Percentiles rank a stretch among this genome's conserved stretches.
Conservation (phyloP, 2,113 vertebrate species). For the Pelecanoides urinatrix region DNA sequence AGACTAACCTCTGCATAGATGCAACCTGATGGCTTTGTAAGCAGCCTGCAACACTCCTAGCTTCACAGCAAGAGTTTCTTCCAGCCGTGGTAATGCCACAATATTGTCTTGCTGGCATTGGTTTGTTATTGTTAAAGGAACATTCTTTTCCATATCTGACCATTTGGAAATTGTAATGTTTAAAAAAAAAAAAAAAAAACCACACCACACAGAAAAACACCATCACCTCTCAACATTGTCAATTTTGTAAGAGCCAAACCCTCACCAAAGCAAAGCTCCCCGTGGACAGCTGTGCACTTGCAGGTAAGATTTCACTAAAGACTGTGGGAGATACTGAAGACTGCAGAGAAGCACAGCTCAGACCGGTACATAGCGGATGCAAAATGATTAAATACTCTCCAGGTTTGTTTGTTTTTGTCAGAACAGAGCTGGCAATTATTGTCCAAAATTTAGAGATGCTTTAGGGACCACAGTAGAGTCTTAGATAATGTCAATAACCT, state of each 20-base stretch:
- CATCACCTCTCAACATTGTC: neutral
- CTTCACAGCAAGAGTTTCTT: neutral
- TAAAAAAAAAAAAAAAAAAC: neutral
- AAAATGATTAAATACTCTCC: neutral
- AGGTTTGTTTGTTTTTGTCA: neutral
- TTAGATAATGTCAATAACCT: constrained; percentile 27
- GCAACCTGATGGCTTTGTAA: neutral
- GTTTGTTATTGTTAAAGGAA: neutral
- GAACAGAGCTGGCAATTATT: neutral
- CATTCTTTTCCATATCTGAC: neutral
- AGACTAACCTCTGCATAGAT: neutral
- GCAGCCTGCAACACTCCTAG: neutral
- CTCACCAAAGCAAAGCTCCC: neutral
- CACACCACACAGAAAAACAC: too few species aligned
- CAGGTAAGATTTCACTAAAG: neutral
- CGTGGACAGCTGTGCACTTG: neutral
- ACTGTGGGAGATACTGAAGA: neutral
- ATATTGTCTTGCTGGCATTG: neutral
- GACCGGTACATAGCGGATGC: neutral
- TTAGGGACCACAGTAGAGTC: neutral
- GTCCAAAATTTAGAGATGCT: constrained; percentile 3
- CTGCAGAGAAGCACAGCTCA: neutral
- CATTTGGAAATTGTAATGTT: neutral
- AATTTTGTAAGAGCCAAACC: neutral
- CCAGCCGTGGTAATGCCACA: neutral